Evolutionary conservation across 2,797 vertebrate species (phyloP).

Genomic region (Morelia viridis): DNA sequence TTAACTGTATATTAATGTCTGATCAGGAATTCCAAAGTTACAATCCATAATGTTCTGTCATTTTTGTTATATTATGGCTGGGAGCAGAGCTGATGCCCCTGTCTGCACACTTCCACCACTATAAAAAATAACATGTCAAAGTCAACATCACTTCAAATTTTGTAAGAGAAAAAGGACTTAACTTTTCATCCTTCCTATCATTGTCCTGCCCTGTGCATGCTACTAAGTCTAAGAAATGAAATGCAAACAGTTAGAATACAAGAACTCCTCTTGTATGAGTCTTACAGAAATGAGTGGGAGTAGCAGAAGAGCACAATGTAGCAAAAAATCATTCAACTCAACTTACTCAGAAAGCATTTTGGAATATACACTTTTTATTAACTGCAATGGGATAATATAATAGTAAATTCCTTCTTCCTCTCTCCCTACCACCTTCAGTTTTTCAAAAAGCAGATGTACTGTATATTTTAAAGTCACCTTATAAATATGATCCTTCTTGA

Average conservation of each 20-base stretch:
- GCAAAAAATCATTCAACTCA: not conserved
- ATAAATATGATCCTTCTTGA: not conserved
- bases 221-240: conserved; percentile 47
- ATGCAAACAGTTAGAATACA: conserved; percentile 54
- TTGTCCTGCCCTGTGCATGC: too few species aligned
- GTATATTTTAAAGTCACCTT: not conserved
- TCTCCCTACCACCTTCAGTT: not conserved
- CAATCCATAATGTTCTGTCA: conserved; percentile 21
- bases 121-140: conserved; percentile 7
- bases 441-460: not conserved
- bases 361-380: not conserved
- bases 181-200: conserved; percentile 4
- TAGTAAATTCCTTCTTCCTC: not conserved
- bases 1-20: conserved; percentile 58
- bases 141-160: conserved; percentile 35
- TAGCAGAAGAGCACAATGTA: not conserved
- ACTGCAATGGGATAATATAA: conserved; percentile 24
- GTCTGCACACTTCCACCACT: not conserved
- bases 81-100: conserved; percentile 25
- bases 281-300: not conserved
- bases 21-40: conserved; percentile 52
- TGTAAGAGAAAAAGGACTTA: conserved; percentile 35
- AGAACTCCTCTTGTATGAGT: not conserved
- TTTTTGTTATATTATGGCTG: conserved; percentile 28
- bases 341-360: not conserved